Percentiles rank a stretch among this genome's conserved stretches.
These are phyloP conservation scores for Thamnophis elegans DNA, from an alignment of 2,797 vertebrate genomes.

Conservation along the genomic window DNA sequence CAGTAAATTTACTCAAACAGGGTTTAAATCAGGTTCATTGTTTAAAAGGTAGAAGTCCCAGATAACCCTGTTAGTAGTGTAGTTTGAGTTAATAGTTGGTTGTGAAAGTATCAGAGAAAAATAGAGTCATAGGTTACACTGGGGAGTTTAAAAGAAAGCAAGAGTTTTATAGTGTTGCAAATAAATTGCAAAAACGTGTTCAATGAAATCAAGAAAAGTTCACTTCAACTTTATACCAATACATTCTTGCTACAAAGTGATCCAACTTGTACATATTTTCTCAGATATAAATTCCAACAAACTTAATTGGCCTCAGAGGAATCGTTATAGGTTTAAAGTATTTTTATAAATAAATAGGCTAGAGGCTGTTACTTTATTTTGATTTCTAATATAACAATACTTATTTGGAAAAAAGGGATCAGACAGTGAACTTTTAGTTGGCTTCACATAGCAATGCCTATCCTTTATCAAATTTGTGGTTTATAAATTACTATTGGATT, in stretches of 20 bases:
- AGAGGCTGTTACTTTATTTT: not conserved
- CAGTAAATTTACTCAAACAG: not conserved
- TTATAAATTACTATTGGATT: not conserved
- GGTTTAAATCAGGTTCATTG: not conserved
- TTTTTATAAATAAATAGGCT: not conserved
- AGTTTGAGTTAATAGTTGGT: not conserved
- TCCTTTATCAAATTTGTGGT: not conserved
- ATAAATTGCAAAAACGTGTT: not conserved
- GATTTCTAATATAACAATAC: not conserved
- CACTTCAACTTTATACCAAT: not conserved
- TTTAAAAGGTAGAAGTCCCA: not conserved
- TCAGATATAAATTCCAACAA: not conserved
- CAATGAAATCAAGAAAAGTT: not conserved
- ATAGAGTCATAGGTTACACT: not conserved
- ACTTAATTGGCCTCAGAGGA: not conserved
- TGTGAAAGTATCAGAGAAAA: not conserved
- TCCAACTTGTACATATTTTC: not conserved
- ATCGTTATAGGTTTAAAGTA: not conserved
- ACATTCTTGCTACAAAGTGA: not conserved
- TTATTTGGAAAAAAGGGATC: not conserved
- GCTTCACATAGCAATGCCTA: not conserved
- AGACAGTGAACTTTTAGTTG: not conserved
- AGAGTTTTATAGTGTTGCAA: not conserved
- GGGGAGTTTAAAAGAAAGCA: not conserved
- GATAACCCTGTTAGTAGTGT: not conserved